Evolutionary conservation across 2,113 vertebrate genomes (phyloP).

Genomic region (Myotis brandtii): DNA sequence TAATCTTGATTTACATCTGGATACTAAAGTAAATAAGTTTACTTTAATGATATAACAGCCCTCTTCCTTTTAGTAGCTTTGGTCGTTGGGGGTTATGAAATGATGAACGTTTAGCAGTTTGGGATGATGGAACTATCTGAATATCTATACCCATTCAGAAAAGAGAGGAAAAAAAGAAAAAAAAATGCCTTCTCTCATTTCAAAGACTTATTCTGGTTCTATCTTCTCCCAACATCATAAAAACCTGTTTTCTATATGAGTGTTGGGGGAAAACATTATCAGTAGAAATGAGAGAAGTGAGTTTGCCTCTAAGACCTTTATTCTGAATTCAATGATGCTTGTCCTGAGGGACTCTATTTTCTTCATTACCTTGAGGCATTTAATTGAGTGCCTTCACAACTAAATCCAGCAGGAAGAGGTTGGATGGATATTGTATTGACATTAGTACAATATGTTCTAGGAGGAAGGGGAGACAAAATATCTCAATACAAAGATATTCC

Average conservation of each 20-base stretch:
- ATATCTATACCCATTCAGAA: background rate
- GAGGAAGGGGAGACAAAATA: background rate
- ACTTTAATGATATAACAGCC: background rate
- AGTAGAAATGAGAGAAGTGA: background rate
- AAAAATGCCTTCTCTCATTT: background rate
- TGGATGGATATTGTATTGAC: background rate
- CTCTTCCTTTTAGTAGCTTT: background rate
- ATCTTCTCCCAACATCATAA: background rate
- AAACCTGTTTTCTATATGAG: background rate
- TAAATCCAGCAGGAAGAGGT: background rate
- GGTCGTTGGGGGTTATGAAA: background rate
- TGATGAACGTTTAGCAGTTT: background rate
- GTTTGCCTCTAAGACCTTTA: background rate
- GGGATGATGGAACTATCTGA: background rate
- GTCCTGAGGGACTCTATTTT: background rate
- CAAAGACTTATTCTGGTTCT: background rate
- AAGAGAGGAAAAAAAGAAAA: background rate
- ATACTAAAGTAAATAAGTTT: background rate
- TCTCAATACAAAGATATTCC: background rate
- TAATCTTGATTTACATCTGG: background rate
- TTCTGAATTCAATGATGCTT: background rate
- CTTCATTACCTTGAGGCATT: background rate
- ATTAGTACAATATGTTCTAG: background rate
- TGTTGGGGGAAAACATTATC: background rate
- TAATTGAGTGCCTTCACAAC: background rate